Evolutionary conservation across 1,140 invertebrate genomes (phyloP), one percentile per base, ranked within the genome.

Genomic region (Armadillidium nasatum): DNA sequence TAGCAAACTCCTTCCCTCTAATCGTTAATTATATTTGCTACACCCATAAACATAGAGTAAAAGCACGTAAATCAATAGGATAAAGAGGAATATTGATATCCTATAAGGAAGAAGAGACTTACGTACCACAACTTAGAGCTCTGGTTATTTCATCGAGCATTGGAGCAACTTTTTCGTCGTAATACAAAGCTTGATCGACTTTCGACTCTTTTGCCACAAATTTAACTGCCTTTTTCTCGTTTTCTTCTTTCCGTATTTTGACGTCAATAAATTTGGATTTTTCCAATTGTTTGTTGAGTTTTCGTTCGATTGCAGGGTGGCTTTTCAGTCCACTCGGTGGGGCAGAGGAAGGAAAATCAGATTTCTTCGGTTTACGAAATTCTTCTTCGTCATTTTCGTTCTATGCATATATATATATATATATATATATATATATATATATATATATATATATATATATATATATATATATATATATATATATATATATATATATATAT

Each of bases 121-220:
- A 75, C 79, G 75, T 71, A 81, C 78, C 77, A 66, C 81, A 78
- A 10, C 72, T 45, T 10, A 82, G 66, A n/a, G 81, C 78, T 44
- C 75, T 54, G 44, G 78, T 81, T 45, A 79, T 75, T 66, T 83
- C 82, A 76, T 83, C 83, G 71, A 79, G 79, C 54, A 87, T 83
- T 71, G 87, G 87, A 73, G 73, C 83, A 82, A 79, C 75, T 71
- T 77, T 50, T 70, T 73, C 75, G 70, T 81, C 80, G 71, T 73
- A 81, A 69, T 79, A 75, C 0, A 75, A 46, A 11, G 77, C 71
- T 67, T 81, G 80, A 10, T 81, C 80, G n/a, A 75, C 80, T 4
- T 73, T 60, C 44, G 33, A 15, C 33, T 74, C 73, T 45, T 33
- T 33, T 33, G 33, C 72, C 11, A 10, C 21, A 19, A 33, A 23